phyloP scores from a whole-genome alignment of 2,113 vertebrate genomes.

The Numida meleagris region DNA sequence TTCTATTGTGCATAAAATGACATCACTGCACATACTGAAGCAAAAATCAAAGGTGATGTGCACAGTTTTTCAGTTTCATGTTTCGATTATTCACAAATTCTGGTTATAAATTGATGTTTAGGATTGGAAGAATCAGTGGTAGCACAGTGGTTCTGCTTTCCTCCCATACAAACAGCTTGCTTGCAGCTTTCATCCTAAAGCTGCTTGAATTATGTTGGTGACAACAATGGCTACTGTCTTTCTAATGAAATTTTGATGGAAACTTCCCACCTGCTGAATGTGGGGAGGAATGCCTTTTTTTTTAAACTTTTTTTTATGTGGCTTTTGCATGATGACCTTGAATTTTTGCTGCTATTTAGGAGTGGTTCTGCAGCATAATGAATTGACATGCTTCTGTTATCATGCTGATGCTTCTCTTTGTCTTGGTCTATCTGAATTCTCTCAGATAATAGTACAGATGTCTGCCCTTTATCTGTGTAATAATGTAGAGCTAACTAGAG shows the following conservation, averaged over 20 bases:
- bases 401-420: constrained; percentile 61
- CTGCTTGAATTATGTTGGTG: background rate
- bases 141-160: background rate
- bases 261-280: background rate
- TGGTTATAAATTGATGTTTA: background rate
- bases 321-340: constrained; percentile 46
- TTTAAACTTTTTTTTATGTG: background rate
- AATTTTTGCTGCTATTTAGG: constrained; percentile 31
- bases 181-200: background rate
- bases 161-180: accelerated
- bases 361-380: background rate
- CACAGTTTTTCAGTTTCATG: accelerated
- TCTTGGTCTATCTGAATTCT: constrained; percentile 55
- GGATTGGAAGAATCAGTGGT: background rate
- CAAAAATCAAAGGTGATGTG: accelerated
- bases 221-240: background rate
- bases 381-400: constrained; percentile 38
- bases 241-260: background rate
- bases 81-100: no score
- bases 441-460: constrained; percentile 39
- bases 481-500: constrained; percentile 39
- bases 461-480: constrained; percentile 32
- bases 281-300: background rate
- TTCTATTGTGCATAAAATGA: background rate
- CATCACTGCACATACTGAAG: background rate